Base-by-base conservation (phyloP, 2,888 invertebrate genomes). In the Xylophagus ater region DNA sequence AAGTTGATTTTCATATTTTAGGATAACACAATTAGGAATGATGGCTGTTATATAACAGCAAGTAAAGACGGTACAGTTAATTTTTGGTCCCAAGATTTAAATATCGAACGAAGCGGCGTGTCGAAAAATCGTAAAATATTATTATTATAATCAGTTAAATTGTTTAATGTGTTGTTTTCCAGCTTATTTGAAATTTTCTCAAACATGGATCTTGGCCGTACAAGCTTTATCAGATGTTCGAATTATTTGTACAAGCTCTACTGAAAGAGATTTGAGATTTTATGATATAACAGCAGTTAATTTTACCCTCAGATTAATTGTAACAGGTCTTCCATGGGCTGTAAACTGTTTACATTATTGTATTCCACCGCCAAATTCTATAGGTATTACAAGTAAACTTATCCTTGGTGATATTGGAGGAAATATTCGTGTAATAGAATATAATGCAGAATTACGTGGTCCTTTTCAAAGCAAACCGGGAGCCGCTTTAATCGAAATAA, bases 51-150 rank as follows among this genome's bases (percentile, higher is more conserved):
- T 60, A 59, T 85, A 45, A 80, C 85, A 1, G 74, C 75, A 20
- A 84, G 84, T 52, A 76, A 75, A 49, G 85, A 86, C 53, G 87
- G 87, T 1, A 66, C 71, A 50, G 71, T 87, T 48, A 81, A 81
- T 57, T 80, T 82, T 62, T 87, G 86, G 86, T 72, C 78, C 0
- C 60, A 79, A 12, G 76, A 80, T 51, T 72, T 84, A 69, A 69
- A 71, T n/a, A 67, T 73, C 35, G 65, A 76, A 47, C 69, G 78
- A 40, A 73, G 72, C 9, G 76, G 74, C 0, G 69, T 65, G 49
- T 80, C 81, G 1, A 69, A 70, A 20, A 77, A 76, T 52, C 73
- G 81, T 72, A 59, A 70, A 71, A 51, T 7, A 31, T 17, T n/a
- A 8, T 14, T 31, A 15, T 31, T 14, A 23, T 8, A 23, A 23